A percentile compares a stretch with the other conserved stretches of the same genome.
Evolutionary conservation across 2,888 invertebrate species (phyloP).

Genomic region (Synergus japonicus): DNA sequence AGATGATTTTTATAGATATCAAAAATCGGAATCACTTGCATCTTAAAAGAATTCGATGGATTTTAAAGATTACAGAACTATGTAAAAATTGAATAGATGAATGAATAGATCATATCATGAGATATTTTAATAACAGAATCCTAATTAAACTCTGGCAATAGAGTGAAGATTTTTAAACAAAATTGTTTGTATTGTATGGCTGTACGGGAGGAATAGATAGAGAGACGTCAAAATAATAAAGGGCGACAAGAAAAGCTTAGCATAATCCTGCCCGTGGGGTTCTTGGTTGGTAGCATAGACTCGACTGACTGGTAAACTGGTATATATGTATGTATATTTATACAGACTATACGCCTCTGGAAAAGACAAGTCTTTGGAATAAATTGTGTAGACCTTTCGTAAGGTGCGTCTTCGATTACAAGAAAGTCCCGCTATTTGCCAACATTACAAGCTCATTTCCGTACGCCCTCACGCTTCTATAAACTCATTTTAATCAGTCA

Average conservation of each 20-base stretch:
- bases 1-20: not conserved
- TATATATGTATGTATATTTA: conserved; percentile 15
- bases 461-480: conserved; percentile 10
- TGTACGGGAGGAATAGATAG: not conserved
- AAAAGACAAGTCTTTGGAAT: conserved; percentile 28
- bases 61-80: no score
- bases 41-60: no score
- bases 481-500: conserved; percentile 29
- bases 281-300: conserved; percentile 21
- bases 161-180: not conserved
- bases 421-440: conserved; percentile 18
- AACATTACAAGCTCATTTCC: conserved; percentile 27
- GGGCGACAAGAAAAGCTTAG: conserved; percentile 8
- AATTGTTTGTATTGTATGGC: not conserved
- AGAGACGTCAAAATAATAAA: not conserved
- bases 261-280: conserved; percentile 7
- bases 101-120: no score
- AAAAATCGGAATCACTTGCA: no score
- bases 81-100: no score
- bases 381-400: conserved; percentile 33
- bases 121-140: not conserved
- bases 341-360: conserved; percentile 27
- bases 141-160: not conserved
- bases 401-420: conserved; percentile 27
- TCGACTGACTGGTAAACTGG: conserved; percentile 15